A percentile compares a stretch with the other conserved stretches of the same genome.
Conservation (phyloP, 2,888 invertebrate genomes). For the Drosophila acutilabella region DNA sequence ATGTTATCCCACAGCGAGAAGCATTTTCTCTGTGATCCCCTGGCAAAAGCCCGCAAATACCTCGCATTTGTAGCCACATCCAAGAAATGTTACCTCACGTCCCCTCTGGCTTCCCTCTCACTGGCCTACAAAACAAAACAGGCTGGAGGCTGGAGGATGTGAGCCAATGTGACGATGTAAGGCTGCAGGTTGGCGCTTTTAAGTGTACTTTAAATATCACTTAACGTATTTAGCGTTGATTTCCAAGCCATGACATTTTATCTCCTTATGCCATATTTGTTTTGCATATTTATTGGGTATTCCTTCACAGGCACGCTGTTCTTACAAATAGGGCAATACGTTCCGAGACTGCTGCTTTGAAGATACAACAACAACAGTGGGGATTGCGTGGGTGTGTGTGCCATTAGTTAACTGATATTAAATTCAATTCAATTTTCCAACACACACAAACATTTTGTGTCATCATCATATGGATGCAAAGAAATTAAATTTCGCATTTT, state of each 20-base stretch:
- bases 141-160: background rate
- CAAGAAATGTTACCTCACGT: constrained; percentile 12
- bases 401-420: constrained; percentile 78
- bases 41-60: constrained; percentile 50
- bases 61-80: constrained; percentile 42
- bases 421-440: constrained; percentile 73
- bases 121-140: constrained; percentile 2
- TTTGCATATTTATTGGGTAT: constrained; percentile 70
- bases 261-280: constrained; percentile 64
- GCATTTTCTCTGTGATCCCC: constrained; percentile 55
- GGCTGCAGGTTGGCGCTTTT: constrained; percentile 52
- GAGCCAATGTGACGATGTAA: constrained; percentile 1
- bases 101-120: background rate
- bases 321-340: constrained; percentile 17
- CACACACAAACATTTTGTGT: constrained; percentile 17
- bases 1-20: constrained; percentile 42
- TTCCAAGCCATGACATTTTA: constrained; percentile 63
- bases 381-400: constrained; percentile 29
- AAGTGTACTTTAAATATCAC: constrained; percentile 80
- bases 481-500: constrained; percentile 76
- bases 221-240: constrained; percentile 78
- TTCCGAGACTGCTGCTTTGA: constrained; percentile 15
- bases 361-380: constrained; percentile 3
- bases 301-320: background rate
- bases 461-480: constrained; percentile 37